Base-by-base conservation (phyloP, 2,113 vertebrate species). In the Passer domesticus region DNA sequence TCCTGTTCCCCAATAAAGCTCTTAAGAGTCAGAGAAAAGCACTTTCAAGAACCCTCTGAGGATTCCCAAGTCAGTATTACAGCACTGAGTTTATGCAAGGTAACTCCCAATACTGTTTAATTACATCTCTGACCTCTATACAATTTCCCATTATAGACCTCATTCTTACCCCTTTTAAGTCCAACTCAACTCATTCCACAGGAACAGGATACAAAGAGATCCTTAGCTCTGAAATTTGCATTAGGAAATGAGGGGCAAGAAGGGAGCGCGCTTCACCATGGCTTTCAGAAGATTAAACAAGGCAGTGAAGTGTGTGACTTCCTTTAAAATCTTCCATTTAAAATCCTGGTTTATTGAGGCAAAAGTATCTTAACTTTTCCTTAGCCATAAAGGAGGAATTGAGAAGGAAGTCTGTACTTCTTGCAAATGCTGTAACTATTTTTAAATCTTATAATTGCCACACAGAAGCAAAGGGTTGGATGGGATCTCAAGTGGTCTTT, bases 61-160 rank as follows among this genome's bases (percentile, higher is more conserved):
- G 89, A 95, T 56, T 94, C 66, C 74, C 70, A 49, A 87, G 74
- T 33, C 5, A 5, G 69, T 78, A 75, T 69, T 94, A 46, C 41
- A 84, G 84, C 62, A 17, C 47, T 47, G 56, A 4, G 0, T 84
- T 92, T 68, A 85, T 11, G 35, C 85, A 81, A 66, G 82, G 88
- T 83, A 92, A 93, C 56, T 96, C 73, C 82, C 85, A 88, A 70
- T 43, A 18, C 67, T 74, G 90, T 70, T 92, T 95, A 96, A 91
- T 96, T 93, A 94, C 92, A 80, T 87, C 72, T 83, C 82, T 94
- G 90, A 94, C 92, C 93, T 91, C 90, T 86, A 47, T 59, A 74
- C 62, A 47, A 37, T 88, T 86, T 85, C 78, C 82, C 83, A 90
- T 96, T 83, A 94, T 3, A 90, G 76, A 52, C 41, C 28, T 86